A percentile compares a stretch with the other conserved stretches of the same genome.
Conservation (phyloP, 2,113 vertebrate genomes). For the Malurus cyaneus region DNA sequence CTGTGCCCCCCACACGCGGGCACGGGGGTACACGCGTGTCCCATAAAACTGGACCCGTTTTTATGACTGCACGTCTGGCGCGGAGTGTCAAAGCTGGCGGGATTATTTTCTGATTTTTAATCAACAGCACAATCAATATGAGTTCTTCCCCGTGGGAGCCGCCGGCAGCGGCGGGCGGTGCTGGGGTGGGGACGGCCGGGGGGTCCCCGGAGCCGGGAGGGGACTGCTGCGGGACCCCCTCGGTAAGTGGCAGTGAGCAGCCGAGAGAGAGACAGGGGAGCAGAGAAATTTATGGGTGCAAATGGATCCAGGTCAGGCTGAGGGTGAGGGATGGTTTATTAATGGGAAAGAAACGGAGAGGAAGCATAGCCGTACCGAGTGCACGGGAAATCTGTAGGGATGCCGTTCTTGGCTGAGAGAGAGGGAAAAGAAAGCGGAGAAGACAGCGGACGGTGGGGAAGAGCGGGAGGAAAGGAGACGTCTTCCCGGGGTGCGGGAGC, state of each 20-base stretch:
- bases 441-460: not conserved
- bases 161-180: not conserved
- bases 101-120: conserved; percentile 81
- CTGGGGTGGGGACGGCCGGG: not conserved
- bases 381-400: not conserved
- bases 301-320: not conserved
- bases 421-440: not conserved
- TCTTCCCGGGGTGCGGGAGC: not conserved
- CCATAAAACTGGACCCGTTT: not conserved
- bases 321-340: conserved; percentile 29
- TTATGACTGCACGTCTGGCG: not conserved
- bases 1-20: not conserved
- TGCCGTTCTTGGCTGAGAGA: not conserved
- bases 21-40: not conserved
- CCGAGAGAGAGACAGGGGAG: not conserved
- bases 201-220: not conserved
- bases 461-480: not conserved
- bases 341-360: conserved; percentile 32
- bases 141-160: not conserved
- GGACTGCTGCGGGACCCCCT: not conserved
- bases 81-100: not conserved
- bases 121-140: conserved; percentile 75
- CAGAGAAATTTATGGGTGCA: conserved; percentile 10
- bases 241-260: not conserved
- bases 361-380: not conserved